Percentiles rank a stretch among this genome's conserved stretches.
Conservation (phyloP, 2,888 invertebrate species). For the Tiphia femorata region DNA sequence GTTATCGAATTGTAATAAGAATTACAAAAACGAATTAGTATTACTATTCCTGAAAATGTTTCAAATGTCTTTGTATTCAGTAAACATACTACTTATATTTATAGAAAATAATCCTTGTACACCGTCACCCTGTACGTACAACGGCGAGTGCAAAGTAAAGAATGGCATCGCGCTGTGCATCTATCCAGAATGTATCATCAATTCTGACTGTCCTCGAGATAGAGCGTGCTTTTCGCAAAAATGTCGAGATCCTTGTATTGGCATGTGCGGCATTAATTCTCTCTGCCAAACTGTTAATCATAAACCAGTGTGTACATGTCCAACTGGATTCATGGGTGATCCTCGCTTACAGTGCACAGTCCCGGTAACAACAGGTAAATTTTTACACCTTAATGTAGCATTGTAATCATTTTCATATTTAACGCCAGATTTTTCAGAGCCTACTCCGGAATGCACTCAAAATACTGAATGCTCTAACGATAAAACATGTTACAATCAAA, state of each 20-base stretch:
- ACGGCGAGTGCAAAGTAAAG: conserved; percentile 83
- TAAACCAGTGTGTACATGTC: conserved; percentile 86
- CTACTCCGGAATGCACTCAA: conserved; percentile 78
- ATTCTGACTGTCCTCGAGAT: conserved; percentile 88
- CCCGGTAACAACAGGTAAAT: conserved; percentile 33
- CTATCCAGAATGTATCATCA: conserved; percentile 89
- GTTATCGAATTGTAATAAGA: not conserved
- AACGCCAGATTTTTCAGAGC: conserved; percentile 61
- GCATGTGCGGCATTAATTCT: conserved; percentile 87
- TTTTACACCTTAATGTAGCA: not conserved
- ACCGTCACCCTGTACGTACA: conserved; percentile 86
- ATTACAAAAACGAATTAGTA: not conserved
- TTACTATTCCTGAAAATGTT: too few species aligned
- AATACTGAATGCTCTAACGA: conserved; percentile 87
- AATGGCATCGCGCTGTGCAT: conserved; percentile 80
- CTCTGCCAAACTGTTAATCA: conserved; percentile 85
- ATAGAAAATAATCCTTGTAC: conserved; percentile 79
- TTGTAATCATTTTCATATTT: not conserved
- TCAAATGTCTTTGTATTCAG: not conserved
- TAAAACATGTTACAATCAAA: conserved; percentile 83
- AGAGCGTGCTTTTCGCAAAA: conserved; percentile 86
- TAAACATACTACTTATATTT: not conserved
- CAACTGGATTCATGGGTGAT: conserved; percentile 82
- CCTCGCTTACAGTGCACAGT: conserved; percentile 81
- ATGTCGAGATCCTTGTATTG: conserved; percentile 86